Evolutionary conservation across 2,888 invertebrate genomes (phyloP), one percentile per base, ranked within the genome.

Genomic region (Drosophila multiciliata): DNA sequence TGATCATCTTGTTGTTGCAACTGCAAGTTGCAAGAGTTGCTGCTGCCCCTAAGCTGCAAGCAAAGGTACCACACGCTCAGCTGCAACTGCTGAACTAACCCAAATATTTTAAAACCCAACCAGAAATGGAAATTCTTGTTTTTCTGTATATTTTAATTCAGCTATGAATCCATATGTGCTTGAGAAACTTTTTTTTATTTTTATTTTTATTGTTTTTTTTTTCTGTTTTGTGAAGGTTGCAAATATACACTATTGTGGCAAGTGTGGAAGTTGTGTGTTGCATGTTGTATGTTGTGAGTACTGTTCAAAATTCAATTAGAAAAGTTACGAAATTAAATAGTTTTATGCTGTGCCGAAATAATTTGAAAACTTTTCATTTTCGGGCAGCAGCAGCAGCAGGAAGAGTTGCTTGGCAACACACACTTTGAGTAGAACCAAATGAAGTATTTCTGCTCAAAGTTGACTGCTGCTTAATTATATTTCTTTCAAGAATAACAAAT

Each of bases 21-120:
- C 35, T 54, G 17, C 54, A 49, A 61, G 26, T 54, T 72, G 67
- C 70, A 49, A 76, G 49, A 40, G n/a, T n/a, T n/a, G 17, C 23
- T 54, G 70, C 1, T 54, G 36, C 54, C 73, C 82, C 52, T 63
- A 79, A 72, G 67, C 65, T 52, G 67, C 65, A 49, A 59, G 12
- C 72, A 61, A 23, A 63, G 45, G 26, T 33, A 61, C 8, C 49
- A 49, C 11, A 54, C 42, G 38, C 48, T 33, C 60, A 35, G 40
- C 35, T 64, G 65, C 74, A 71, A 62, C 29, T 29, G 29, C 29
- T 66, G 63, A 69, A 66, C 75, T 61, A 67, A 62, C 57, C 73
- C 73, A 58, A 54, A 67, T 38, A n/a, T 36, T 29, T 7, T 12
- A 55, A 64, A 64, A 55, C 38, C 12, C 20, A 48, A 66, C 35